Conservation (phyloP, 92 coral and sea anemone genomes). For the Siderastrea radians region DNA sequence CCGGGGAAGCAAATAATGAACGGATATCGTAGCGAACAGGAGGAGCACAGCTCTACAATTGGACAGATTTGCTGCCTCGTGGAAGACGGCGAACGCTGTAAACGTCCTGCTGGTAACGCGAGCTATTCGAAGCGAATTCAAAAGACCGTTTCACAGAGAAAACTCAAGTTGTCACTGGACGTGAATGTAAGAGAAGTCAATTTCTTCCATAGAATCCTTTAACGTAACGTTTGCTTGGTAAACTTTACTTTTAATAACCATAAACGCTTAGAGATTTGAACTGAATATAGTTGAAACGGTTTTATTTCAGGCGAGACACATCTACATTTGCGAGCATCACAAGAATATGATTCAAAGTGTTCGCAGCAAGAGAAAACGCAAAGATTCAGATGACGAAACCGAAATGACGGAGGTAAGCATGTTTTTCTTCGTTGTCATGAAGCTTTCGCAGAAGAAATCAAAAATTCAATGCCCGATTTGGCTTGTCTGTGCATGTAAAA, state of each 20-base stretch:
- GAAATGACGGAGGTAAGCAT: conserved; percentile 86
- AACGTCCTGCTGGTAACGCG: conserved; percentile 95
- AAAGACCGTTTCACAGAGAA: conserved; percentile 98
- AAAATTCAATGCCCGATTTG: neutral
- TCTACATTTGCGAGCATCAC: conserved; percentile 97
- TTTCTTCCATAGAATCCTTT: conserved; percentile 22
- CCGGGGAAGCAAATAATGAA: conserved; percentile 75
- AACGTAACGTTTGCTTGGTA: conserved; percentile 3
- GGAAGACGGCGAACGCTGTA: conserved; percentile 96
- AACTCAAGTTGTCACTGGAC: conserved; percentile 95
- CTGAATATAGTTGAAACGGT: conserved; percentile 5
- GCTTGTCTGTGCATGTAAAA: conserved; percentile 8
- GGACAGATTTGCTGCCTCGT: conserved; percentile 99
- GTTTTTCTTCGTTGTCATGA: neutral
- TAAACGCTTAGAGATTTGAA: neutral
- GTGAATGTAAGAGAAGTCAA: conserved; percentile 76
- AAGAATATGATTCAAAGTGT: conserved; percentile 99
- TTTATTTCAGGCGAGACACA: conserved; percentile 91
- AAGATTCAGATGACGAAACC: conserved; percentile 97
- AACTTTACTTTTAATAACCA: neutral
- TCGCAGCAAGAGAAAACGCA: conserved; percentile 97
- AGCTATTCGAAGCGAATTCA: conserved; percentile 99
- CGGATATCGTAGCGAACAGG: conserved; percentile 99
- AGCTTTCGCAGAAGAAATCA: neutral
- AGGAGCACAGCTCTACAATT: conserved; percentile 89